Evolutionary conservation across 2,888 invertebrate species (phyloP).

Genomic region (Cerastoderma edule): DNA sequence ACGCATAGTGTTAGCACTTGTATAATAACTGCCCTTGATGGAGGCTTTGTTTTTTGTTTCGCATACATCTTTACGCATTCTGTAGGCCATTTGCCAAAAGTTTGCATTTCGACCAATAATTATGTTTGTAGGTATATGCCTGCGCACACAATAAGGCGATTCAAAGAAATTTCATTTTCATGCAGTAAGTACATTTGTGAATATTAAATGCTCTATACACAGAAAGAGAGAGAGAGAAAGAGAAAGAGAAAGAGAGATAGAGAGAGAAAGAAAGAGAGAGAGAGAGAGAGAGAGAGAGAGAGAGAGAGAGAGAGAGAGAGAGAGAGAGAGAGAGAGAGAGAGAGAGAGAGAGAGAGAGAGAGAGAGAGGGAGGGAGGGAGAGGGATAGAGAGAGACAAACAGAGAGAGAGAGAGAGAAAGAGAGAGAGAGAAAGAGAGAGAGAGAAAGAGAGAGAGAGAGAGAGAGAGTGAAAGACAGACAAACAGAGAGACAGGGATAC

Average conservation of each 20-base stretch:
- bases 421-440: background rate
- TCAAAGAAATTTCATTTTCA: too few species aligned
- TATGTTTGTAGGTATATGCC: too few species aligned
- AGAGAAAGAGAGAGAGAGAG: background rate
- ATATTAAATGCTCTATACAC: too few species aligned
- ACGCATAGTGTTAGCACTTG: too few species aligned
- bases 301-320: background rate
- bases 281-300: background rate
- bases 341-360: slow-evolving; percentile 1
- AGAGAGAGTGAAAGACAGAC: background rate
- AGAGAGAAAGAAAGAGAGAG: background rate
- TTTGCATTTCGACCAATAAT: too few species aligned
- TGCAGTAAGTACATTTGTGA: too few species aligned
- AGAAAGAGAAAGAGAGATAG: background rate
- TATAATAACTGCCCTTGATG: too few species aligned
- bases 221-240: background rate
- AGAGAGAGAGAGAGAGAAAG: background rate
- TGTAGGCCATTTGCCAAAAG: too few species aligned
- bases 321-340: slow-evolving; percentile 1
- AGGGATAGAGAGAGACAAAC: background rate
- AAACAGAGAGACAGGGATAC: background rate
- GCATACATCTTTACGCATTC: too few species aligned
- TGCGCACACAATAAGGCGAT: too few species aligned
- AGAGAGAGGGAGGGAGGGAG: background rate
- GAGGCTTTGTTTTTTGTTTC: too few species aligned